These are phyloP conservation scores for Hyphantria cunea DNA, from an alignment of 1,140 invertebrate species.

Conservation along the genomic window DNA sequence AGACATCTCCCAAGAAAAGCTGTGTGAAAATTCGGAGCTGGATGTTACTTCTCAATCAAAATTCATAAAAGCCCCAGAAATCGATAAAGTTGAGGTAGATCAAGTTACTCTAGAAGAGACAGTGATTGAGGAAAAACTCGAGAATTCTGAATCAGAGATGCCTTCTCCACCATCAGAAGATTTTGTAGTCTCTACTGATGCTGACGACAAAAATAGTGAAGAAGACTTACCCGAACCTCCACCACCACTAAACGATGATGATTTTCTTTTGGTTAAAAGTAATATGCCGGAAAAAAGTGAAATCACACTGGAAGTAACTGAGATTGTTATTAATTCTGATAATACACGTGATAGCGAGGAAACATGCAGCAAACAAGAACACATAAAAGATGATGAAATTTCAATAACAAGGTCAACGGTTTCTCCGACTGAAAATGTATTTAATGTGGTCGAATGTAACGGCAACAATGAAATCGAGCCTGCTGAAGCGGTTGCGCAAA, in stretches of 20 bases:
- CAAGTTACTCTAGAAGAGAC: no score
- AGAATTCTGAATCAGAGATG: conserved; percentile 7
- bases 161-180: conserved; percentile 13
- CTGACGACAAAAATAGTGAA: conserved; percentile 23
- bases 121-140: background rate
- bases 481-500: background rate
- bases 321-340: conserved; percentile 20
- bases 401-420: conserved; percentile 37
- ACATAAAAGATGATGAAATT: conserved; percentile 15
- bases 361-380: conserved; percentile 6
- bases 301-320: conserved; percentile 4
- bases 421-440: conserved; percentile 20
- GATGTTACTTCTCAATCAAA: no score
- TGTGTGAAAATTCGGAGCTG: no score
- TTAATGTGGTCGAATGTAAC: conserved; percentile 40
- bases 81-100: no score
- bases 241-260: conserved; percentile 18
- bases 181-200: background rate
- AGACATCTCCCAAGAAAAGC: background rate
- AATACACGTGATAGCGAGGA: conserved; percentile 8
- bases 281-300: background rate
- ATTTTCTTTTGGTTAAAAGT: background rate
- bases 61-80: no score
- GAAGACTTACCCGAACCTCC: conserved; percentile 40
- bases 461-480: conserved; percentile 38